These are phyloP conservation scores for Onthophagus taurus DNA, from an alignment of 1,140 invertebrate genomes.

Conservation along the genomic window DNA sequence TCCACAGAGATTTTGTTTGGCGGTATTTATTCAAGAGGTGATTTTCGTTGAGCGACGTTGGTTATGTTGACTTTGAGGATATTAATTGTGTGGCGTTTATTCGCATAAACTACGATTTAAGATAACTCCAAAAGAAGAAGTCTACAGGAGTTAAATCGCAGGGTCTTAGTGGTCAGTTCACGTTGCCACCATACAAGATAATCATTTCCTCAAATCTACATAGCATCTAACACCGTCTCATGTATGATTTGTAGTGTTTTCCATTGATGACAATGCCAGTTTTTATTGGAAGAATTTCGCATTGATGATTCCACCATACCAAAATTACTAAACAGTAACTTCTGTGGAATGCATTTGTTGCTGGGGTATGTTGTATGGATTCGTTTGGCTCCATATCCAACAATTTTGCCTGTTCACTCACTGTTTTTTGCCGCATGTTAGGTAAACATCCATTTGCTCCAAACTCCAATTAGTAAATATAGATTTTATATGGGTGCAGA, in stretches of 20 bases:
- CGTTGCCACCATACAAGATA: background rate
- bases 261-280: background rate
- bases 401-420: background rate
- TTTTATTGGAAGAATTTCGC: background rate
- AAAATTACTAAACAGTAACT: no score
- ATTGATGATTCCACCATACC: background rate
- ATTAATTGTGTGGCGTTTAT: background rate
- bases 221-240: background rate
- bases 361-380: background rate
- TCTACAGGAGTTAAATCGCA: background rate
- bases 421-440: background rate
- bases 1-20: no score
- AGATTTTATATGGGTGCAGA: background rate
- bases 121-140: background rate
- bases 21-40: no score
- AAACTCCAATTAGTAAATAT: background rate
- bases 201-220: background rate
- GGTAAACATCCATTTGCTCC: background rate
- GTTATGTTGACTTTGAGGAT: background rate
- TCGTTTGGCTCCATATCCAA: background rate
- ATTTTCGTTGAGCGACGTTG: background rate
- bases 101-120: background rate
- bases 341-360: background rate
- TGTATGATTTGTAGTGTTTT: background rate
- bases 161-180: background rate